Conservation (phyloP, 1,140 invertebrate genomes). For the Colletes latitarsis region DNA sequence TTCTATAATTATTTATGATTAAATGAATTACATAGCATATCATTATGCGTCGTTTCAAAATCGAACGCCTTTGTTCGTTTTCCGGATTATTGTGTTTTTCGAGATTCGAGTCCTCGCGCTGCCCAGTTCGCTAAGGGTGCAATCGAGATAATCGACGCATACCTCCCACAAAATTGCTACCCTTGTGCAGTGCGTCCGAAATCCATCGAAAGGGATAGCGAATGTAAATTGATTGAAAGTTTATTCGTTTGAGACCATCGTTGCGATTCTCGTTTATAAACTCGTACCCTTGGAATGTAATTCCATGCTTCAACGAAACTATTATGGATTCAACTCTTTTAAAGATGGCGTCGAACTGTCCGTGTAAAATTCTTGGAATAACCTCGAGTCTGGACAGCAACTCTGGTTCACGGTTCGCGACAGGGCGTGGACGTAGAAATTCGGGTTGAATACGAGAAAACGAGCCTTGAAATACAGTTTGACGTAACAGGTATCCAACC, state of each 20-base stretch:
- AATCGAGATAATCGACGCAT: slow-evolving; percentile 40
- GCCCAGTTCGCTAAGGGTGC: background rate
- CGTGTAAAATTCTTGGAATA: slow-evolving; percentile 24
- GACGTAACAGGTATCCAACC: slow-evolving; percentile 38
- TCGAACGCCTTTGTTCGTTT: slow-evolving; percentile 43
- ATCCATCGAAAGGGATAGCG: background rate
- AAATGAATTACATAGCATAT: slow-evolving; percentile 57
- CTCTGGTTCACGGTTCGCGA: background rate
- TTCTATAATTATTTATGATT: slow-evolving; percentile 61
- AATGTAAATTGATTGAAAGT: slow-evolving; percentile 20
- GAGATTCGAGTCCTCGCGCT: background rate
- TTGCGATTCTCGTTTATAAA: background rate
- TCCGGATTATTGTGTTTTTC: slow-evolving; percentile 40
- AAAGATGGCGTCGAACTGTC: background rate
- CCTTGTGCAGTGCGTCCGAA: background rate
- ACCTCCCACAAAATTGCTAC: slow-evolving; percentile 33
- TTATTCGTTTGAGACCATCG: background rate
- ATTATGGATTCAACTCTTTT: background rate
- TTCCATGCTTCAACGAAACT: background rate
- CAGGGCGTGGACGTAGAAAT: slow-evolving; percentile 34
- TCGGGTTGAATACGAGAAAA: slow-evolving; percentile 57
- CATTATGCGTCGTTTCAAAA: slow-evolving; percentile 42
- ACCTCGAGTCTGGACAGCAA: background rate
- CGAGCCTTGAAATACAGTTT: slow-evolving; percentile 60
- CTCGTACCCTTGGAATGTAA: background rate